Evolutionary conservation across 2,113 vertebrate species (phyloP).

Genomic region (Toxotes chatareus): DNA sequence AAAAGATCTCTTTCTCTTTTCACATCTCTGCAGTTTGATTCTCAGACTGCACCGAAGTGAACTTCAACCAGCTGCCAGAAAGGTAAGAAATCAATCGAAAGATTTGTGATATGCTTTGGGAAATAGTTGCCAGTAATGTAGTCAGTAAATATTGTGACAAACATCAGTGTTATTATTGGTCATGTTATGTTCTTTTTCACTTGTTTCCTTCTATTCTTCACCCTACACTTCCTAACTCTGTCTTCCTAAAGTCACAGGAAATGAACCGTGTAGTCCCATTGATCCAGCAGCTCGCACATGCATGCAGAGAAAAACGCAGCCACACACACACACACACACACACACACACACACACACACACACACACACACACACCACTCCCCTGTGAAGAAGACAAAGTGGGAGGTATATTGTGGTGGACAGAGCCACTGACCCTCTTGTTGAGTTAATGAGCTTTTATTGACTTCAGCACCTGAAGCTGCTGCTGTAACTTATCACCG

Average conservation of each 20-base stretch:
- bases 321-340: not conserved
- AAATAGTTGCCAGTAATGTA: not conserved
- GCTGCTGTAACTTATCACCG: conserved; percentile 80
- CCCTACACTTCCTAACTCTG: not conserved
- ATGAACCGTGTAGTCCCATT: conserved; percentile 42
- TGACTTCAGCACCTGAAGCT: conserved; percentile 79
- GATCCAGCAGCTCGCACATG: conserved; percentile 50
- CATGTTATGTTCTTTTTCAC: conserved; percentile 2
- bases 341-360: not conserved
- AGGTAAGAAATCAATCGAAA: conserved; percentile 12
- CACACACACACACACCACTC: not conserved
- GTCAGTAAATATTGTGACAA: not conserved
- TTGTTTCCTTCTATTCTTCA: not conserved
- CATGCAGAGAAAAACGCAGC: conserved; percentile 30
- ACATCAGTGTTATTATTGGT: not conserved
- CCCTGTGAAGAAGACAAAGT: conserved; percentile 73
- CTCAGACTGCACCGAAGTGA: not conserved
- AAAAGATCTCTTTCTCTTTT: not conserved
- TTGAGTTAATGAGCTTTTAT: conserved; percentile 83
- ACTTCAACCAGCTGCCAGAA: not conserved
- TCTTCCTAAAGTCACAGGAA: conserved; percentile 51
- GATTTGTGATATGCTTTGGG: not conserved
- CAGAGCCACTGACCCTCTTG: conserved; percentile 75
- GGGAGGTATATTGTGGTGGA: conserved; percentile 70
- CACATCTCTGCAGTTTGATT: not conserved